Conservation (phyloP, 2,797 vertebrate genomes). For the Esox lucius region DNA sequence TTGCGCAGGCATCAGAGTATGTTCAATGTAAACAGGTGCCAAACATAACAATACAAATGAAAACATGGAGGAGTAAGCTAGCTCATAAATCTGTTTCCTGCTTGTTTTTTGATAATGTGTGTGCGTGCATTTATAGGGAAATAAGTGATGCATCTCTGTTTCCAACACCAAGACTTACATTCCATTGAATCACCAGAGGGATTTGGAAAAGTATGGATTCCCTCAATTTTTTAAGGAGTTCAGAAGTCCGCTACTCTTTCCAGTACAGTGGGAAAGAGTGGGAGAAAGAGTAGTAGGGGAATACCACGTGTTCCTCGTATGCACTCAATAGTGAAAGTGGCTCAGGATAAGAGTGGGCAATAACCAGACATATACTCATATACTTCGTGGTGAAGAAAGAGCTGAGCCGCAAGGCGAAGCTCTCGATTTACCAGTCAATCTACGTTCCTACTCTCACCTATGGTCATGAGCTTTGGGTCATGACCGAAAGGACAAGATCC, state of each 20-base stretch:
- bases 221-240: not conserved
- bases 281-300: not conserved
- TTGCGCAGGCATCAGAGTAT: not conserved
- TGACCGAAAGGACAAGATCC: no score
- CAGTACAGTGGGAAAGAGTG: constrained; percentile 15
- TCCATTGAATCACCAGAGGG: constrained; percentile 61
- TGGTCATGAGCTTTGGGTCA: no score
- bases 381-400: no score
- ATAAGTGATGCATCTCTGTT: constrained; percentile 49
- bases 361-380: no score
- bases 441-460: no score
- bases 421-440: no score
- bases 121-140: constrained; percentile 34
- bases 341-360: no score
- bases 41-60: constrained; percentile 68
- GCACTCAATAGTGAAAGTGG: no score
- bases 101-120: constrained; percentile 42
- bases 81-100: constrained; percentile 66
- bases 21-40: constrained; percentile 63
- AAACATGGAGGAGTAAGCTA: constrained; percentile 59
- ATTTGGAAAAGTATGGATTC: constrained; percentile 46
- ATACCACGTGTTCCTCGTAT: not conserved
- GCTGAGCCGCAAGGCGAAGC: no score
- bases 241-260: not conserved
- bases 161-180: constrained; percentile 46